Evolutionary conservation across 1,140 invertebrate species (phyloP).

Genomic region (Hylaeus volcanicus): DNA sequence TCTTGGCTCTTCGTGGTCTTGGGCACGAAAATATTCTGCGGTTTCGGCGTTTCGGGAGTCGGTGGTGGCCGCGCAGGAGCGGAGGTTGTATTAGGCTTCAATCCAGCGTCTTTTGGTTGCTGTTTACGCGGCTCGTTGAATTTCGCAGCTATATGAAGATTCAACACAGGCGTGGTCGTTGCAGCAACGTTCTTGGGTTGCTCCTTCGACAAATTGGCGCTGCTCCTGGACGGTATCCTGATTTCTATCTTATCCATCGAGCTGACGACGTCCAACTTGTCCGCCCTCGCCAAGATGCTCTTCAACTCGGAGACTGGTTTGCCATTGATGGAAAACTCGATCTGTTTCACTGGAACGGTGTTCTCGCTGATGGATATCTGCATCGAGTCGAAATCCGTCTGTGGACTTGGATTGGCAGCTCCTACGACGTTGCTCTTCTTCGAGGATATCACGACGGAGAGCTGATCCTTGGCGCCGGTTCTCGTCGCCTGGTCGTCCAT

Average conservation of each 20-base stretch:
- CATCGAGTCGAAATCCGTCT: constrained; percentile 47
- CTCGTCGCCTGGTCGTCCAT: constrained; percentile 19
- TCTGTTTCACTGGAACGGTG: constrained; percentile 54
- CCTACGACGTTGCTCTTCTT: background rate
- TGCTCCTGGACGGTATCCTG: constrained; percentile 46
- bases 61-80: constrained; percentile 3
- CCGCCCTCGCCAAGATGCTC: constrained; percentile 52
- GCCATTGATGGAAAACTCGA: constrained; percentile 66
- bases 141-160: constrained; percentile 54
- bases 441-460: constrained; percentile 45
- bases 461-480: constrained; percentile 23
- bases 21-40: background rate
- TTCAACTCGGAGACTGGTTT: constrained; percentile 56
- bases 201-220: background rate
- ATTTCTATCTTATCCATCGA: constrained; percentile 65
- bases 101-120: background rate
- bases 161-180: constrained; percentile 34
- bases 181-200: background rate
- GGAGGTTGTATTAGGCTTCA: background rate
- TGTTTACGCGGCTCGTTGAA: constrained; percentile 29
- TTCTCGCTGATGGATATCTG: constrained; percentile 62
- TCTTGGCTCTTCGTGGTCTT: background rate
- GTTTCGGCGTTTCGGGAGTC: background rate
- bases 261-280: constrained; percentile 56
- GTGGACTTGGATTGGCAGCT: background rate